Conservation (phyloP, 2,797 vertebrate species). For the Linurgus olivaceus region DNA sequence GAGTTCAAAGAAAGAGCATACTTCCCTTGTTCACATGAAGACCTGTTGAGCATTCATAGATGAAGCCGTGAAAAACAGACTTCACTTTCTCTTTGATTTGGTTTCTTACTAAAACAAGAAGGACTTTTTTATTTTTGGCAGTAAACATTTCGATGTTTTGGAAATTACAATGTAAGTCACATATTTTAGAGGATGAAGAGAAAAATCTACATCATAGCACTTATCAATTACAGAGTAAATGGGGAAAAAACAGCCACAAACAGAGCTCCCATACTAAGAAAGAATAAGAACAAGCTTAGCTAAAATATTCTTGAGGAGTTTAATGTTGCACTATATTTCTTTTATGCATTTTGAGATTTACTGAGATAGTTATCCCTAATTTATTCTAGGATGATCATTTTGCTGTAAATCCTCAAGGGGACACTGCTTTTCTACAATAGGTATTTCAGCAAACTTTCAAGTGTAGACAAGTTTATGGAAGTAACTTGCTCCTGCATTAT, state of each 20-base stretch:
- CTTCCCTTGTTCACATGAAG: constrained; percentile 39
- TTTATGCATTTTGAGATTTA: not conserved
- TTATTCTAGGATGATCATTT: not conserved
- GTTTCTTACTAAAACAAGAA: not conserved
- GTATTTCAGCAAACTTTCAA: not conserved
- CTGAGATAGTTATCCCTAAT: not conserved
- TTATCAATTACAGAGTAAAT: not conserved
- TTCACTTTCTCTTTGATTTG: not conserved
- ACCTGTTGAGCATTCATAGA: constrained; percentile 23
- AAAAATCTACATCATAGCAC: not conserved
- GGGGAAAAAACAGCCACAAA: not conserved
- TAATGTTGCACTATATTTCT: not conserved
- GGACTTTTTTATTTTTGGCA: not conserved
- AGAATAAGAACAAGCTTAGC: not conserved
- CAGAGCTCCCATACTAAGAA: not conserved
- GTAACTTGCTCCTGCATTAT: not conserved
- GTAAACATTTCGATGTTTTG: not conserved
- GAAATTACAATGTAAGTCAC: not conserved
- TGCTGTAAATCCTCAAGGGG: constrained; percentile 10
- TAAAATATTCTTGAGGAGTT: not conserved
- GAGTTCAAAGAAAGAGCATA: constrained; percentile 62
- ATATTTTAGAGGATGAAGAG: not conserved
- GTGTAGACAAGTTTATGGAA: not conserved
- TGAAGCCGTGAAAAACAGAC: constrained; percentile 18
- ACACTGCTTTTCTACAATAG: not conserved